Evolutionary conservation across 53 echinoderm and acorn worm species (phyloP).

Genomic region (Actinopyga echinites): DNA sequence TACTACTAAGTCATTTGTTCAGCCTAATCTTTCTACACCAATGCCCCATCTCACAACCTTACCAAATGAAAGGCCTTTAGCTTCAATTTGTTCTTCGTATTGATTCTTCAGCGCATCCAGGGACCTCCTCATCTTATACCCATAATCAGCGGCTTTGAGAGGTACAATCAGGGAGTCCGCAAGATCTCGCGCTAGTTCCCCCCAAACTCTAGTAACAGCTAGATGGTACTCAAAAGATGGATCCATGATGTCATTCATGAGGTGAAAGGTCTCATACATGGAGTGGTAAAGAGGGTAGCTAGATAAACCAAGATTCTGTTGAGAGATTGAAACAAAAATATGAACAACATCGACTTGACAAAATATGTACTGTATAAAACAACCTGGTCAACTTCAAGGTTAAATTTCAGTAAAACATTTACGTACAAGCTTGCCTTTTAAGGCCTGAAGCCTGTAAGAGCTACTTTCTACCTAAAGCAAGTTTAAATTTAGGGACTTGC

Average conservation of each 20-base stretch:
- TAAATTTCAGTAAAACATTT: no score
- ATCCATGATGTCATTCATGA: conserved; percentile 87
- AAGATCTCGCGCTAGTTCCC: conserved; percentile 71
- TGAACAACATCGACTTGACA: background rate
- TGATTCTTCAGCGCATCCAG: conserved; percentile 56
- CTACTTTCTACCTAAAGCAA: no score
- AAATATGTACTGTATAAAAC: background rate
- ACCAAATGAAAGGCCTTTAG: conserved; percentile 78
- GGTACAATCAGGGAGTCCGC: conserved; percentile 83
- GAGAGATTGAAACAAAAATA: background rate
- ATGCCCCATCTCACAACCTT: background rate
- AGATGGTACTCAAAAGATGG: conserved; percentile 73
- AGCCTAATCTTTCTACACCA: background rate
- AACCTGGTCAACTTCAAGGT: background rate
- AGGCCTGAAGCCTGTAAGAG: no score
- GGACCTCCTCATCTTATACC: conserved; percentile 55
- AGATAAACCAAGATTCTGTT: conserved; percentile 64
- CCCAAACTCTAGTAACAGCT: conserved; percentile 67
- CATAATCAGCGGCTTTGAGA: conserved; percentile 59
- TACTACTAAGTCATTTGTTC: no score
- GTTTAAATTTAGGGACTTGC: no score
- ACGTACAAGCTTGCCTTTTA: no score
- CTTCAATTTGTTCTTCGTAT: conserved; percentile 60
- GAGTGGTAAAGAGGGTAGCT: conserved; percentile 96
- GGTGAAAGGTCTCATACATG: conserved; percentile 96